Evolutionary conservation across 1,140 invertebrate species (phyloP), one percentile per base, ranked within the genome.

Genomic region (Leptopilina boulardi): DNA sequence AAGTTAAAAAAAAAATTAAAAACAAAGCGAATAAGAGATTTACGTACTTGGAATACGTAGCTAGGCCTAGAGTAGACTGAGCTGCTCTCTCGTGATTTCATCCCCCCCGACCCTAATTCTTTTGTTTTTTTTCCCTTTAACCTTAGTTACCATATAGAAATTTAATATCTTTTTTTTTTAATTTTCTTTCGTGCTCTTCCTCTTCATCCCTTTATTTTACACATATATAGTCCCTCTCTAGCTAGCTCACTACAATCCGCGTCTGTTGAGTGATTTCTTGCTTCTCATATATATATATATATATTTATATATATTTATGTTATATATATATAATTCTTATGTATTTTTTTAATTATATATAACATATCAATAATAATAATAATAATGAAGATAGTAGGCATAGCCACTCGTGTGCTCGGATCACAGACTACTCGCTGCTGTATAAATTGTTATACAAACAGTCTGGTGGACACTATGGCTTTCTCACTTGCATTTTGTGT

Each of bases 361-460:
- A 56, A 75, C 23, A 44, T 42, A 80, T 80, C 77, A 79, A 80
- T 81, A 80, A 51, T 80, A 79, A 80, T 83, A 80, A 51, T 80
- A 79, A 80, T 86, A 89, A 89, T 89, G 85, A 89, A 90, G 86
- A 90, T 88, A 90, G 84, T 91, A 91, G 89, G 89, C 89, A 89
- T 91, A 90, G 89, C 89, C 89, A 91, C 88, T 86, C 85, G 87
- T 88, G 85, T 89, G 88, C 87, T 90, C 88, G 82, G 87, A 91
- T 91, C 90, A 91, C 90, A 91, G 89, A 91, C 89, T 90, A 89
- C 88, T 90, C 85, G 86, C 88, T 90, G 89, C 79, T 84, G 90
- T 89, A 87, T 88, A 84, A 78, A 78, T 77, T 83, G 88, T 38
- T 38, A 38, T 89, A 90, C 89, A 89, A 84, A 89, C 89, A 89